Evolutionary conservation across 2,888 invertebrate genomes (phyloP).

Genomic region (Drosophila merina): DNA sequence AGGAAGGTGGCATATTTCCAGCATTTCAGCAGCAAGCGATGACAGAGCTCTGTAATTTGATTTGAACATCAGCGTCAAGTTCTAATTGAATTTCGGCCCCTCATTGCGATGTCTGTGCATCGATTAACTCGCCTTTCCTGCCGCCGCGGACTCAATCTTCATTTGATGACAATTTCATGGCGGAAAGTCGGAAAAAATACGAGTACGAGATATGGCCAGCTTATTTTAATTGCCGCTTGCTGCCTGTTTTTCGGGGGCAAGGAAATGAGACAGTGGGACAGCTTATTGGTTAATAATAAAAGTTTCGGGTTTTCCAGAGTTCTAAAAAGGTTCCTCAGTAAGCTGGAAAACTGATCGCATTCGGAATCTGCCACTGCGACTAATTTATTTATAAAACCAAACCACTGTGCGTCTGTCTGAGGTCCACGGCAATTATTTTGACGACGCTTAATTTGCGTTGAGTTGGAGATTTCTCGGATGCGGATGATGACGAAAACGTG

Average conservation of each 20-base stretch:
- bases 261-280: not conserved
- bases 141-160: slow-evolving; percentile 60
- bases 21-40: no score
- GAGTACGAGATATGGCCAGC: slow-evolving; percentile 55
- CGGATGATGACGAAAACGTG: slow-evolving; percentile 17
- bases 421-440: slow-evolving; percentile 73
- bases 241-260: slow-evolving; percentile 18
- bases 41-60: slow-evolving; percentile 64
- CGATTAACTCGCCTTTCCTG: slow-evolving; percentile 38
- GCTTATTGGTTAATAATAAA: no score
- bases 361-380: no score
- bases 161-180: slow-evolving; percentile 78
- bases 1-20: not conserved
- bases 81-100: slow-evolving; percentile 70
- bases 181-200: slow-evolving; percentile 37
- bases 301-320: no score
- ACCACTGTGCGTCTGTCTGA: slow-evolving; percentile 5
- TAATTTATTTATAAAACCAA: no score
- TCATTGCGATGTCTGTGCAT: slow-evolving; percentile 40
- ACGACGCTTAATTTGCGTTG: slow-evolving; percentile 78
- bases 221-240: slow-evolving; percentile 72
- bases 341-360: no score
- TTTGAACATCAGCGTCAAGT: slow-evolving; percentile 62
- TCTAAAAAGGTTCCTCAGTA: no score
- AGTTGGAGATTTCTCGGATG: slow-evolving; percentile 49